Percentiles rank a stretch among this genome's conserved stretches.
phyloP scores from a whole-genome alignment of 2,113 vertebrate species.

The Gadus chalcogrammus region DNA sequence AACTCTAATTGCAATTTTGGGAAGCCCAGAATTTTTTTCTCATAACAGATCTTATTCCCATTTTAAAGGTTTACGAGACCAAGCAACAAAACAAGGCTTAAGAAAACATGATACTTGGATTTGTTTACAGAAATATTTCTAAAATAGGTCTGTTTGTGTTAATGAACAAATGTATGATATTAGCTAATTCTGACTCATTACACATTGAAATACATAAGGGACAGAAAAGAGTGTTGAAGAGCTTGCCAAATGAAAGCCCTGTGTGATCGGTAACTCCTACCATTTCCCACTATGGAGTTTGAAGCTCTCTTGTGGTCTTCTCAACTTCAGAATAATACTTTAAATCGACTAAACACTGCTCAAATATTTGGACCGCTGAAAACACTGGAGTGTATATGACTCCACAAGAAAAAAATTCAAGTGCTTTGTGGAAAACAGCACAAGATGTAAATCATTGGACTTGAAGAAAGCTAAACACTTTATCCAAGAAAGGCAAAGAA shows the following conservation, averaged over 20 bases:
- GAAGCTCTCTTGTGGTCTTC: neutral
- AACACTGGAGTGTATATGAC: neutral
- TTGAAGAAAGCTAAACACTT: too few species aligned
- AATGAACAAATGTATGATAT: too few species aligned
- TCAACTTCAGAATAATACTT: constrained; percentile 52
- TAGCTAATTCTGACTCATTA: too few species aligned
- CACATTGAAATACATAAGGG: too few species aligned
- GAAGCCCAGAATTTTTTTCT: too few species aligned
- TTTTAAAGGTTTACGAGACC: neutral
- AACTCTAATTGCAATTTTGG: too few species aligned
- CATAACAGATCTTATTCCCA: too few species aligned
- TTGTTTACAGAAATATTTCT: too few species aligned
- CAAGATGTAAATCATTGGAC: neutral
- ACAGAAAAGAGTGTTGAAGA: too few species aligned
- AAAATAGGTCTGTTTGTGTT: too few species aligned
- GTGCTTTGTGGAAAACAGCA: neutral
- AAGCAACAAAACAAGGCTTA: neutral
- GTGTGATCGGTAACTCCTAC: neutral
- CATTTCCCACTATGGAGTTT: neutral
- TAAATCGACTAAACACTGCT: constrained; percentile 55
- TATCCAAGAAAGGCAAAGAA: too few species aligned
- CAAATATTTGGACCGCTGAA: constrained; percentile 26
- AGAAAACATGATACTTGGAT: too few species aligned
- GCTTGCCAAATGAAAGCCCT: neutral
- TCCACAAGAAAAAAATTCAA: neutral